A percentile compares a stretch with the other conserved stretches of the same genome.
Evolutionary conservation across 2,888 invertebrate species (phyloP).

Genomic region (Laspeyria flexula): DNA sequence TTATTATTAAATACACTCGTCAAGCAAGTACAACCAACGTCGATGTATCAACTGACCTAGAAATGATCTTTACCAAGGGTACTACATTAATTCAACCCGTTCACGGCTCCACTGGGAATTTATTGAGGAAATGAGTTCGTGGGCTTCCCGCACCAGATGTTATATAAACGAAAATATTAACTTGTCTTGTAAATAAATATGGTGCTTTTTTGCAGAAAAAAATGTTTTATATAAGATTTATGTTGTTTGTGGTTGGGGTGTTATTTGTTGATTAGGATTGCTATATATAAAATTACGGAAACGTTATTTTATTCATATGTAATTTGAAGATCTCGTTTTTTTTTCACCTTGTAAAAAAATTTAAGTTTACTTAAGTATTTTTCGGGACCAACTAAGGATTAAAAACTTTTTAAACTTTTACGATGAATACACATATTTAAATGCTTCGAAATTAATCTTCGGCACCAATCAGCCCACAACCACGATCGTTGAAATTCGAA

Average conservation of each 20-base stretch:
- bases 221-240: slow-evolving; percentile 34
- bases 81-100: slow-evolving; percentile 50
- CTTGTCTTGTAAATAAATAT: slow-evolving; percentile 43
- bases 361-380: too few species aligned
- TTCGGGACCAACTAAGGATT: too few species aligned
- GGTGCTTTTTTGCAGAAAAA: slow-evolving; percentile 29
- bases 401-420: too few species aligned
- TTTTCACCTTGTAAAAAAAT: too few species aligned
- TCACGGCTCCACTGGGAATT: slow-evolving; percentile 44
- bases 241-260: slow-evolving; percentile 11
- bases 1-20: slow-evolving; percentile 1
- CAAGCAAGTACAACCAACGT: slow-evolving; percentile 17
- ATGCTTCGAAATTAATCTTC: too few species aligned
- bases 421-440: too few species aligned
- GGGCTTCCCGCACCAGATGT: slow-evolving; percentile 36
- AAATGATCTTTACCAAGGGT: slow-evolving; percentile 34
- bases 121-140: slow-evolving; percentile 50
- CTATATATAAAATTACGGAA: too few species aligned
- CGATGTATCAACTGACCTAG: slow-evolving; percentile 41
- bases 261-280: slow-evolving; percentile 33
- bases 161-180: slow-evolving; percentile 44
- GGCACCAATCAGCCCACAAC: too few species aligned
- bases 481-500: too few species aligned
- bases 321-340: too few species aligned
- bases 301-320: too few species aligned